Conservation (phyloP, 1,140 invertebrate genomes). For the Rhysida immarginata region DNA sequence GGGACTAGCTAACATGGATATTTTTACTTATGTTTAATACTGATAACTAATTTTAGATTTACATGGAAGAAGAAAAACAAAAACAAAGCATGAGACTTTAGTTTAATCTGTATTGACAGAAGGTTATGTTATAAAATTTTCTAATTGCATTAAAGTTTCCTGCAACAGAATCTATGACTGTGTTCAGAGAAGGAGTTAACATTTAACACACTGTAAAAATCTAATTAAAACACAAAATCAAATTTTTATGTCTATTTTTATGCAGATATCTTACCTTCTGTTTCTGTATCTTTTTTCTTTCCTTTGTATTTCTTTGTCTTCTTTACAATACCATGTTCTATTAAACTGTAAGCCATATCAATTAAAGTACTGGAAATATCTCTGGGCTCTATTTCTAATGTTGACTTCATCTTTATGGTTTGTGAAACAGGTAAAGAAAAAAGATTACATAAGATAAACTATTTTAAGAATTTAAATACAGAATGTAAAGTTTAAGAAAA, state of each 20-base stretch:
- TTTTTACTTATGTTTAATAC: too few relatives aligned
- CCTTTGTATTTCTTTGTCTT: conserved; percentile 31
- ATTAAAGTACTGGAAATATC: conserved; percentile 29
- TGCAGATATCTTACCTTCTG: conserved; percentile 5
- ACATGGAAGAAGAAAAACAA: too few relatives aligned
- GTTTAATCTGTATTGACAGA: background rate
- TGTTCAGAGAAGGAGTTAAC: background rate
- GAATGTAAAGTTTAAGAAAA: too few relatives aligned
- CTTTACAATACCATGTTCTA: conserved; percentile 32
- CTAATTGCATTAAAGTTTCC: too few relatives aligned
- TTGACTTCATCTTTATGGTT: conserved; percentile 22
- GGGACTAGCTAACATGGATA: too few relatives aligned
- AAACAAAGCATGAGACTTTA: too few relatives aligned
- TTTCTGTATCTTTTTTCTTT: conserved; percentile 17
- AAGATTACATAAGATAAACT: too few relatives aligned
- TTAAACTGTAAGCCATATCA: conserved; percentile 35
- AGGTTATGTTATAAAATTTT: background rate
- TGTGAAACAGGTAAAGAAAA: too few relatives aligned
- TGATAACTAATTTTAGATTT: too few relatives aligned
- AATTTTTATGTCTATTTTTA: background rate
- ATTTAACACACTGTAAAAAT: background rate
- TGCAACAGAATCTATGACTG: too few relatives aligned
- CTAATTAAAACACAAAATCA: background rate
- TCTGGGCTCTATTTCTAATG: conserved; percentile 20
- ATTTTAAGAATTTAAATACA: too few relatives aligned